phyloP scores from a whole-genome alignment of 2,888 invertebrate species.

The Nymphalis c-album region DNA sequence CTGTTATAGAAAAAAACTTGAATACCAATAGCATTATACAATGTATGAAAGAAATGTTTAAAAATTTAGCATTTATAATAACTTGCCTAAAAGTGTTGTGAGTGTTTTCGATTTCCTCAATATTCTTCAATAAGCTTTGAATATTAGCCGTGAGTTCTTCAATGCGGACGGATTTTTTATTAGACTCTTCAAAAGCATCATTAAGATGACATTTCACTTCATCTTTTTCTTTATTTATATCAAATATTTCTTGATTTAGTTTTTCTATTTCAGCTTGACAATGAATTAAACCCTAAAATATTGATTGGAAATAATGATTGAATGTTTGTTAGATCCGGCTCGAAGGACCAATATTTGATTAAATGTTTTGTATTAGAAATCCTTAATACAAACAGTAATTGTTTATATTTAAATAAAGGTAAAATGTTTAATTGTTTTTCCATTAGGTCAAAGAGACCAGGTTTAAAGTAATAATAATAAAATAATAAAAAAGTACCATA shows the following conservation, averaged over 20 bases:
- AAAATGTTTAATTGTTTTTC: background rate
- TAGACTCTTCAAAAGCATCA: constrained; percentile 32
- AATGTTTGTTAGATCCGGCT: background rate
- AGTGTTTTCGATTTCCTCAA: constrained; percentile 36
- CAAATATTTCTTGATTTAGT: constrained; percentile 36
- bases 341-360: background rate
- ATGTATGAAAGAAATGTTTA: background rate
- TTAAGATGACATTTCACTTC: constrained; percentile 34
- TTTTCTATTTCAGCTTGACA: constrained; percentile 37
- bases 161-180: constrained; percentile 29
- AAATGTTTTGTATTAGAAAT: background rate
- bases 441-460: background rate
- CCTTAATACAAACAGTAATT: too few species aligned
- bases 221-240: constrained; percentile 39
- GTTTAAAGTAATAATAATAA: too few species aligned
- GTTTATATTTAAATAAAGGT: too few species aligned
- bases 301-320: constrained; percentile 11
- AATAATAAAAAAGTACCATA: background rate
- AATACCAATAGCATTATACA: too few species aligned
- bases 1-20: background rate
- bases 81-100: constrained; percentile 39
- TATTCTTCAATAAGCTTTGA: constrained; percentile 32
- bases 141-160: constrained; percentile 35
- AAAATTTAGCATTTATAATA: background rate
- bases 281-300: constrained; percentile 41